Base-by-base conservation (phyloP, 92 coral and sea anemone species). In the Epizoanthus ramosus region DNA sequence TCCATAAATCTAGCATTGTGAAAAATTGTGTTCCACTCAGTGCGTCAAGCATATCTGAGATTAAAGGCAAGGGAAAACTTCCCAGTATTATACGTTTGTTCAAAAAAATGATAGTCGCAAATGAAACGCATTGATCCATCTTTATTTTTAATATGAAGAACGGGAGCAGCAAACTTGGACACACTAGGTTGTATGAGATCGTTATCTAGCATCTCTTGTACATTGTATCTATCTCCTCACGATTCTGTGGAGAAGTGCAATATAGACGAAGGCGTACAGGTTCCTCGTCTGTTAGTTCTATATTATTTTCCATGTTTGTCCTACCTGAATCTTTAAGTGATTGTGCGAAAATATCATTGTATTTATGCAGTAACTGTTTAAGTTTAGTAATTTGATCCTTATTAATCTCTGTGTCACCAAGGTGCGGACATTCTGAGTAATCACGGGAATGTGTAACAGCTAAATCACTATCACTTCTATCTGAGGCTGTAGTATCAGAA, bases 51-150 rank as follows among this genome's bases (percentile, higher is more conserved):
- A 16, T 23, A 6, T 83, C 80, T 59, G 50, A 10, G 3, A 71
- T 37, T 15, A 73, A 50, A 1, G 87, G 81, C 17, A 83, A 19
- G 13, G 73, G 74, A 17, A 83, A 73, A 23, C 73, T 60, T 2
- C 61, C 87, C 37, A 19, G 31, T 9, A 17, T 23, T 21, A 66
- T 56, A 1, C 17, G 33, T 15, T 73, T 73, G 10, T 83, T 72
- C 2, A 60, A 13, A 37, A 37, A 57, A 41, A 0, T 81, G 58
- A 59, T 22, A 83, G n/a, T 83, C 80, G 3, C 19, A 22, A 33
- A 25, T 24, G 5, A 8, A 75, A 12, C 28, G 16, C 31, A 19
- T 56, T 8, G 68, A 21, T 16, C 21, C 6, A 18, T 75, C 68
- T 57, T 57, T 19, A 12, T 72, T 72, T n/a, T 47, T 52, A 1